Base-by-base conservation (phyloP, 2,888 invertebrate genomes). In the Odontomyia ornata region DNA sequence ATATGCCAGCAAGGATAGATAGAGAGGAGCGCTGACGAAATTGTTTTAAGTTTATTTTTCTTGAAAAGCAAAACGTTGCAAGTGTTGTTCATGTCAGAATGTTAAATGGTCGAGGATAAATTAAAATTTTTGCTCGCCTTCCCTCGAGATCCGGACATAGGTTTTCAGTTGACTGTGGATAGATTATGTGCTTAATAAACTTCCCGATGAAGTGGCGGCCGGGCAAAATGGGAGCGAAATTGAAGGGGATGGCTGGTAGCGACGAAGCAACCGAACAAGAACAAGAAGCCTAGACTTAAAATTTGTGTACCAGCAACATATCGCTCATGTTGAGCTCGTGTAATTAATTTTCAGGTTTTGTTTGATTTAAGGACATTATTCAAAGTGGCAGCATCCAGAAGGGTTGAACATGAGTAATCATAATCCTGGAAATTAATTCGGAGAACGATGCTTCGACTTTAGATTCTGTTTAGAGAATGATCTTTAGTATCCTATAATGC, bases 21-120 rank as follows among this genome's bases (percentile, higher is more conserved):
- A 30, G 43, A 30, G 11, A n/a, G n/a, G 43, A 46, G 25, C 47
- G 25, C 69, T 28, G 69, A 69, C 69, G 30, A 69, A 69, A 47
- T 47, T 69, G 69, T 27, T 69, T 69, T 27, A 47, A 43, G 69
- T 47, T 69, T 69, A 69, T 69, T 69, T 69, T 69, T 69, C 46
- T 69, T 69, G 46, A 21, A 69, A 46, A 69, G 69, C 69, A 47
- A 69, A 69, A 69, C 47, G 69, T 7, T 72, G 73, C 36, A 73
- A 73, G 73, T 73, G 73, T 73, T 73, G 60, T 73, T 73, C 57
- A 36, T 73, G 73, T 73, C 73, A 73, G 73, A 60, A 73, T 73
- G 73, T 60, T 73, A 73, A 73, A 73, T 73, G 73, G 73, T 57
- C 60, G 73, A 57, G 73, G 73, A 73, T 73, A 73, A 73, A 73